Base-by-base conservation (phyloP, 2,113 vertebrate genomes). In the Silurus asotus region DNA sequence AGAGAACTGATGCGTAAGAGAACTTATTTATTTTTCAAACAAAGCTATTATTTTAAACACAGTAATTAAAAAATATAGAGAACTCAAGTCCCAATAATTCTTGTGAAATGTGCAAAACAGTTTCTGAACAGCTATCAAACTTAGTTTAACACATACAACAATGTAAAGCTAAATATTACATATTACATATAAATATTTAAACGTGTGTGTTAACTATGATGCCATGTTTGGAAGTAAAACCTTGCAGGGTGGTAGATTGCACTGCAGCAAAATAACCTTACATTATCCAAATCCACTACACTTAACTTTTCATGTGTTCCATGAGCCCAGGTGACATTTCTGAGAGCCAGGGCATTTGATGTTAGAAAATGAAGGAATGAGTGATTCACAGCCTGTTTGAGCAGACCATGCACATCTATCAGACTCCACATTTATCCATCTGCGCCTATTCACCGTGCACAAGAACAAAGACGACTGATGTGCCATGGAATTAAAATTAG, bases 401-500 rank as follows among this genome's bases (percentile, higher is more conserved):
- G 84, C 62, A 76, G 80, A 88, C 88, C 89, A 88, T 87, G 88
- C 89, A 91, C 89, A 90, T 92, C 89, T 90, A 90, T 93, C 92
- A 91, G 85, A 81, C 90, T 89, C 90, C 90, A 90, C 88, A 88
- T 92, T 93, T 91, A 93, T 88, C 88, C 87, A 86, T 90, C 87
- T 91, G 91, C 87, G 92, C 91, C 87, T 53, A 87, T 84, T 89
- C 88, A 80, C 88, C 76, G 11, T 64, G 48, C 87, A 89, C 89
- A 86, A 87, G 90, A 91, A 93, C 90, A 84, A 61, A 58, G 81
- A 75, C 61, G 92, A 94, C 83, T 92, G 93, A 94, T 93, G 92
- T 91, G 91, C 89, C 88, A 91, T 88, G 85, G 89, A 93, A 94
- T 94, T 94, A 94, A 94, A 95, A 94, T 80, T 94, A 94, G 93